These are phyloP conservation scores for Dexiosoma caninum DNA, from an alignment of 2,888 invertebrate species.

Conservation along the genomic window DNA sequence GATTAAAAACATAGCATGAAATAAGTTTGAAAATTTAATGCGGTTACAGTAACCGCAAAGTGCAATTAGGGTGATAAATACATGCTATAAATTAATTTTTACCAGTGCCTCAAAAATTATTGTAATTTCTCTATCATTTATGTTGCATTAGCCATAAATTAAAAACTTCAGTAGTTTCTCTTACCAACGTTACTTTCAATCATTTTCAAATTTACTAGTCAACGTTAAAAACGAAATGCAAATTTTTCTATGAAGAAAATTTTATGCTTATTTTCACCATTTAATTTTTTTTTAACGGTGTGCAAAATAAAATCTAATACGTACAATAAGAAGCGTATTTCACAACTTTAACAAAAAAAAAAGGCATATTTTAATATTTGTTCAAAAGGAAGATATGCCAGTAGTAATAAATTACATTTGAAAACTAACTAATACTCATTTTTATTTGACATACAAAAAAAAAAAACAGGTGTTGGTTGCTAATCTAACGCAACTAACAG, in stretches of 20 bases:
- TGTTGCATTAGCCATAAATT: background rate
- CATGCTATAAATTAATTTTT: too few species aligned
- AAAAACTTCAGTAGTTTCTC: background rate
- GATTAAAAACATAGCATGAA: too few species aligned
- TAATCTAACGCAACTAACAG: constrained; percentile 68
- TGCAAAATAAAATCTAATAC: constrained; percentile 23
- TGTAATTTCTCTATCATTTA: too few species aligned
- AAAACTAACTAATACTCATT: constrained; percentile 37
- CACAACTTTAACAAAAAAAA: constrained; percentile 42
- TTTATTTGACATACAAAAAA: constrained; percentile 38
- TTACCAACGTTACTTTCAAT: background rate
- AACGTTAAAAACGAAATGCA: constrained; percentile 2
- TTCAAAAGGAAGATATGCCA: constrained; percentile 6
- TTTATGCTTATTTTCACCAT: constrained; percentile 17
- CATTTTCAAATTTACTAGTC: background rate
- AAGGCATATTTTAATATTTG: constrained; percentile 48
- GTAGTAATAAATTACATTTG: constrained; percentile 44
- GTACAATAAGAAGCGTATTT: constrained; percentile 26
- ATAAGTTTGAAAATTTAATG: too few species aligned
- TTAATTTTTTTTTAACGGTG: constrained; percentile 18
- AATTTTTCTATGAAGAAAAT: constrained; percentile 47
- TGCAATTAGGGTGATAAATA: too few species aligned
- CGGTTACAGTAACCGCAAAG: too few species aligned
- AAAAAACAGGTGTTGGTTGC: constrained; percentile 69
- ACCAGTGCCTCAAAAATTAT: too few species aligned